Evolutionary conservation across 2,888 invertebrate genomes (phyloP).

Genomic region (Cyclophora punctaria): DNA sequence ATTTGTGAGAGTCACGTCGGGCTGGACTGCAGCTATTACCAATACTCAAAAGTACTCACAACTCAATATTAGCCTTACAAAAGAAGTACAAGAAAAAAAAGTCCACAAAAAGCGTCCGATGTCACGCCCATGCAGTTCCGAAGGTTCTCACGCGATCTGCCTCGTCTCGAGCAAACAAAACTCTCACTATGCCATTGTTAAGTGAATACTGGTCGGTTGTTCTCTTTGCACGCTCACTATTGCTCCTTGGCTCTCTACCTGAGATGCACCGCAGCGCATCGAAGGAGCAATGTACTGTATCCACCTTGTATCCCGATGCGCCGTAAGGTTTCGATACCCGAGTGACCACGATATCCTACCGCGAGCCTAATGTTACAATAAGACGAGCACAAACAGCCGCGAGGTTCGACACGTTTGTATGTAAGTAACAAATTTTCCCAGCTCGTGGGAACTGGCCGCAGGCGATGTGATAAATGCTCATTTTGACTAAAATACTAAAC

Average conservation of each 20-base stretch:
- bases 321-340: conserved; percentile 52
- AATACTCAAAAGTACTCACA: conserved; percentile 48
- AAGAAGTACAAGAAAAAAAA: conserved; percentile 39
- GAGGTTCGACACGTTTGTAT: conserved; percentile 56
- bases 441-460: conserved; percentile 65
- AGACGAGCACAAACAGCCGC: conserved; percentile 43
- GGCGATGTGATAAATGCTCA: conserved; percentile 66
- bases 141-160: conserved; percentile 67
- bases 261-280: conserved; percentile 14
- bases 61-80: conserved; percentile 54
- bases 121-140: conserved; percentile 71
- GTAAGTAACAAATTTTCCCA: conserved; percentile 57
- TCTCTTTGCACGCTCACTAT: conserved; percentile 33
- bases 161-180: conserved; percentile 59
- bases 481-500: conserved; percentile 61
- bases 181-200: conserved; percentile 48
- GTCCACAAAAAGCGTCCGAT: conserved; percentile 58
- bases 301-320: conserved; percentile 31
- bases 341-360: conserved; percentile 42
- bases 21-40: conserved; percentile 48
- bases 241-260: conserved; percentile 15
- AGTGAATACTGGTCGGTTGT: conserved; percentile 40
- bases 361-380: conserved; percentile 54
- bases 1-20: conserved; percentile 67
- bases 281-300: conserved; percentile 33